Base-by-base conservation (phyloP, 2,888 invertebrate genomes). In the Scaptomyza caliginosa region DNA sequence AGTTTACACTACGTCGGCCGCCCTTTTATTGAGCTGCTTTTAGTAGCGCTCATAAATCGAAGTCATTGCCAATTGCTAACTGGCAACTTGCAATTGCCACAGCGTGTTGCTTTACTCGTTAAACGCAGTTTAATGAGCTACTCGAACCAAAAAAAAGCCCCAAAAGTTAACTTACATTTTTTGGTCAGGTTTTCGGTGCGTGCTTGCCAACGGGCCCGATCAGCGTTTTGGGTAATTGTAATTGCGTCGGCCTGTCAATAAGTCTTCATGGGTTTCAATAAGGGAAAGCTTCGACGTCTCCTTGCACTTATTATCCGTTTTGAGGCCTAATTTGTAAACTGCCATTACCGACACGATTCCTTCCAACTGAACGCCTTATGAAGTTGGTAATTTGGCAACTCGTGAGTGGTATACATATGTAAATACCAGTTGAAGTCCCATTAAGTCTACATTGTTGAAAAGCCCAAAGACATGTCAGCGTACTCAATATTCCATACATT, bases 261-360 rank as follows among this genome's bases (percentile, higher is more conserved):
- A 80, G 84, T 81, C 62, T 86, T 81, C 86, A 83, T 83, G 77
- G 64, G 49, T 17, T 59, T 58, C 82, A 64, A 60, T 62, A 71
- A 67, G 81, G 74, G 74, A 71, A 81, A 80, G 67, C 72, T 63
- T 49, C 36, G 30, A 32, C 36, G 28, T 28, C 45, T 55, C 38
- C 49, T 45, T 28, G n/a, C 38, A 62, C 40, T 60, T 56, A 67
- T 56, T 62, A 68, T 74, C 30, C 76, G 55, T 45, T 60, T 39
- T 59, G 10, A 34, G 56, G 2, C 43, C 54, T 67, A 67, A 71
- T 75, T 71, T 71, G 43, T 43, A 34, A 46, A 51, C 59, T 39
- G 54, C 77, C 74, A 86, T 81, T 81, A 86, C 81, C 59, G 55
- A 84, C 86, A 81, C 81, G 86, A 80, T 74, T 64, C 51, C 67